Percentiles rank a stretch among this genome's conserved stretches.
Evolutionary conservation across 2,888 invertebrate genomes (phyloP).

Genomic region (Coenonympha glycerion): DNA sequence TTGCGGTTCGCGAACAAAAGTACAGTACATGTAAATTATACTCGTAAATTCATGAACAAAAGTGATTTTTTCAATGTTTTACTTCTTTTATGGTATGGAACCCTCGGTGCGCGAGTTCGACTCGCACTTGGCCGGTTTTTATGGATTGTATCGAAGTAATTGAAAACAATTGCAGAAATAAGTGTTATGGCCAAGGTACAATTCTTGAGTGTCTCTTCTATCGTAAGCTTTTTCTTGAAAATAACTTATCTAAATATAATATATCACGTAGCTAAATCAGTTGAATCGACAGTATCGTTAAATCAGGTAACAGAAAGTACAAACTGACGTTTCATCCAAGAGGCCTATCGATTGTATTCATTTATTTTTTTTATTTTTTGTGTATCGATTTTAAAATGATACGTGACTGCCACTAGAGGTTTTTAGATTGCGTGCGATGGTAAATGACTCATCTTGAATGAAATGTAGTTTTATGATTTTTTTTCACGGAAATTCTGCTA

Average conservation of each 20-base stretch:
- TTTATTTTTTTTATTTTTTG: constrained; percentile 16
- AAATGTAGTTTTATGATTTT: background rate
- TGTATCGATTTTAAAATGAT: constrained; percentile 12
- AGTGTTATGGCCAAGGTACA: no score
- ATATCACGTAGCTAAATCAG: constrained; percentile 8
- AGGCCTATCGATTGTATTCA: constrained; percentile 5
- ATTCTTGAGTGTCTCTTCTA: background rate
- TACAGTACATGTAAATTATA: no score
- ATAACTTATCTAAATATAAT: constrained; percentile 1
- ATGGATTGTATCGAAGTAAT: no score
- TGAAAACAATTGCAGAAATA: no score
- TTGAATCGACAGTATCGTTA: constrained; percentile 8
- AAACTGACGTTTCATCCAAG: constrained; percentile 6
- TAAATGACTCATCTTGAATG: background rate
- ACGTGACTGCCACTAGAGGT: constrained; percentile 14
- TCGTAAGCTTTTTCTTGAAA: constrained; percentile 4
- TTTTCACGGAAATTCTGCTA: no score
- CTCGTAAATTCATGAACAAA: no score
- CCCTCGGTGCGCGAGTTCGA: no score
- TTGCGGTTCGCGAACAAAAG: no score
- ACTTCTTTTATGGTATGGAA: no score
- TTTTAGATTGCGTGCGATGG: background rate
- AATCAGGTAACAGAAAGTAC: constrained; percentile 15
- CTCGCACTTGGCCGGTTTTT: no score
- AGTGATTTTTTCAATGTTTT: no score